phyloP scores from a whole-genome alignment of 2,113 vertebrate genomes.

The Petromus typicus region DNA sequence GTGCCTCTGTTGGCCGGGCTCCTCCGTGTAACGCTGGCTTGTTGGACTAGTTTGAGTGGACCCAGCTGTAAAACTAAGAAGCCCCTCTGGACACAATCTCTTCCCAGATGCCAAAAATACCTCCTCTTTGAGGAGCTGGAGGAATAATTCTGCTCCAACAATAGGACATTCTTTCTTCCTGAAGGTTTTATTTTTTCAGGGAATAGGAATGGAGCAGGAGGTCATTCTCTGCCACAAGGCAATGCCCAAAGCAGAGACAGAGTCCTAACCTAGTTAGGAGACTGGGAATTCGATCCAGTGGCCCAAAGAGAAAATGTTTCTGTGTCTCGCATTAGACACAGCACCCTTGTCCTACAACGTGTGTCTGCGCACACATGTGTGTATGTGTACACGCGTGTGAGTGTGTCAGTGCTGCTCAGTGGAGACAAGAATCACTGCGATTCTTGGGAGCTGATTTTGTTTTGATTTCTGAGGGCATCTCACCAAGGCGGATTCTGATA shows the following conservation, averaged over 20 bases:
- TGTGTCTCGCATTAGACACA: constrained; percentile 75
- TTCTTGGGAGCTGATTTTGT: constrained; percentile 45
- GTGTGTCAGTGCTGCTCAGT: neutral
- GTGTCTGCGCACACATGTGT: neutral
- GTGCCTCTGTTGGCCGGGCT: constrained; percentile 68
- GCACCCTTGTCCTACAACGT: constrained; percentile 52
- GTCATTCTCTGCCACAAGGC: constrained; percentile 67
- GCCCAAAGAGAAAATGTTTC: constrained; percentile 41
- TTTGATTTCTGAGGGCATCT: constrained; percentile 60
- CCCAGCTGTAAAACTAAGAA: constrained; percentile 80
- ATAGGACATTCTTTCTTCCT: constrained; percentile 75
- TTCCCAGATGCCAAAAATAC: constrained; percentile 78
- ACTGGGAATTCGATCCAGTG: constrained; percentile 71
- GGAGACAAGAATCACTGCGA: neutral
- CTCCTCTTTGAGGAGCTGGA: constrained; percentile 68
- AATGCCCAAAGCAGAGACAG: constrained; percentile 69
- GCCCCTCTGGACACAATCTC: constrained; percentile 71
- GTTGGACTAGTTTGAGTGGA: constrained; percentile 71
- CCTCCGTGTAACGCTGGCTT: constrained; percentile 67
- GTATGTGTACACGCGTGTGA: fast-evolving
- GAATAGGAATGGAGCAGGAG: constrained; percentile 49
- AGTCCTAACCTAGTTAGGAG: constrained; percentile 69
- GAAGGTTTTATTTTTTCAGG: constrained; percentile 55
- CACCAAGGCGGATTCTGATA: neutral
- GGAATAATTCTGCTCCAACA: constrained; percentile 76